Conservation (phyloP, 2,797 vertebrate species). For the Malacoctenus gilli region DNA sequence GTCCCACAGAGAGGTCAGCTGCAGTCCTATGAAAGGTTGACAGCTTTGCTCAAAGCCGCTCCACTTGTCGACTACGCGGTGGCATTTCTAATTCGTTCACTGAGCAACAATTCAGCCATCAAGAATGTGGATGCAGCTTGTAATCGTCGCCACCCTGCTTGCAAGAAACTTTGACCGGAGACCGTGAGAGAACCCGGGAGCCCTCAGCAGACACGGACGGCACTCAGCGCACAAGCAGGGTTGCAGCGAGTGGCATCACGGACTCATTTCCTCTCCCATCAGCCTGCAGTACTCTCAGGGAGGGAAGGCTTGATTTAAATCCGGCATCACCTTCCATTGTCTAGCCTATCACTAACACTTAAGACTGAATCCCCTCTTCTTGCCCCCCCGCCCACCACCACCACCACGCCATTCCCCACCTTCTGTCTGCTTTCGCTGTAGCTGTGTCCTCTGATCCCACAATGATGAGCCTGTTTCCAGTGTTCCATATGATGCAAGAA, state of each 20-base stretch:
- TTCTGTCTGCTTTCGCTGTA: slow-evolving; percentile 24
- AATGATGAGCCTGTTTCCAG: slow-evolving; percentile 54
- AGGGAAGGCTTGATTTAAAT: slow-evolving; percentile 71
- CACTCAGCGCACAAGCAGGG: slow-evolving; percentile 27
- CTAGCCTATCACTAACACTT: slow-evolving; percentile 75
- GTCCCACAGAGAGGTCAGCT: too few relatives aligned
- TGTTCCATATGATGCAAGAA: slow-evolving; percentile 26
- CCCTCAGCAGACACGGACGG: slow-evolving; percentile 36
- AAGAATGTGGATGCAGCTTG: too few relatives aligned
- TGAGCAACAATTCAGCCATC: too few relatives aligned
- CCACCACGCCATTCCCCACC: slow-evolving; percentile 32
- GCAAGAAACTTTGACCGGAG: too few relatives aligned
- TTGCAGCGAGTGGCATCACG: slow-evolving; percentile 50
- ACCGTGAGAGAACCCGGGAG: slow-evolving; percentile 59
- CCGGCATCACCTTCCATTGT: slow-evolving; percentile 73
- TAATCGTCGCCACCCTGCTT: too few relatives aligned
- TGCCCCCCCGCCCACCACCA: too few relatives aligned
- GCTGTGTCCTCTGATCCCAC: slow-evolving; percentile 26
- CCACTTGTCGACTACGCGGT: too few relatives aligned
- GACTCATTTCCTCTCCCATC: slow-evolving; percentile 65
- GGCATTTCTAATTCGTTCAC: too few relatives aligned
- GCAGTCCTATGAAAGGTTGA: too few relatives aligned
- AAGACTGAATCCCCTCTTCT: slow-evolving; percentile 42
- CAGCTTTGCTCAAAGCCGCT: too few relatives aligned
- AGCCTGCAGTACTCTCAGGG: slow-evolving; percentile 47